A percentile compares a stretch with the other conserved stretches of the same genome.
Evolutionary conservation across 1,140 invertebrate species (phyloP).

Genomic region (Drosophila nannoptera): DNA sequence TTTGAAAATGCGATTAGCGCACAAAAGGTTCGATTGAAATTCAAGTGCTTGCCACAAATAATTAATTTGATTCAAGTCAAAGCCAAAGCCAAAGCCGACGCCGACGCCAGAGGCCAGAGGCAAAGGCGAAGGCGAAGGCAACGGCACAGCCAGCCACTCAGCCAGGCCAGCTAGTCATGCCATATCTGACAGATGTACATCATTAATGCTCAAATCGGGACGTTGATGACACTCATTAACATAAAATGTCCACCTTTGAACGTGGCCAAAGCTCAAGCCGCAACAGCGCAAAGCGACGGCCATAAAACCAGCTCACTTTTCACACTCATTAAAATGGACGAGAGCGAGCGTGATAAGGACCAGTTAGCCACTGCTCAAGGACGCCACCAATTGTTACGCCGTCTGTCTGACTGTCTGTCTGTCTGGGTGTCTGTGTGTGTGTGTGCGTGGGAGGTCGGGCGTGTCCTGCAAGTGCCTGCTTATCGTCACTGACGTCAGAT

Average conservation of each 20-base stretch:
- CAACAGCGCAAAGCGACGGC: slow-evolving; percentile 18
- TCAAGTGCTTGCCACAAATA: slow-evolving; percentile 69
- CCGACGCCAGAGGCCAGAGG: not conserved
- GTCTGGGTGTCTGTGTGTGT: slow-evolving; percentile 5
- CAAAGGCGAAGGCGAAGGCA: not conserved
- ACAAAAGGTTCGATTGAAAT: slow-evolving; percentile 63
- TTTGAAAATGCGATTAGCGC: slow-evolving; percentile 61
- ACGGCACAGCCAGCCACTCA: not conserved
- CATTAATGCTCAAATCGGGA: slow-evolving; percentile 56
- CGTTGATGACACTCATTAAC: slow-evolving; percentile 73
- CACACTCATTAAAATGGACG: slow-evolving; percentile 70
- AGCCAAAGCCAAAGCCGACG: slow-evolving; percentile 14
- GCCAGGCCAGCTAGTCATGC: not conserved
- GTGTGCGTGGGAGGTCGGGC: slow-evolving; percentile 13
- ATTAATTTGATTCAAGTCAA: slow-evolving; percentile 64
- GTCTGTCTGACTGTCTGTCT: not conserved
- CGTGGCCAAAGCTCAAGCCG: slow-evolving; percentile 20
- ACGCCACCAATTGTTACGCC: slow-evolving; percentile 9
- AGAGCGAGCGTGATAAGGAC: slow-evolving; percentile 31
- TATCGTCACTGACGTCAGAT: slow-evolving; percentile 38
- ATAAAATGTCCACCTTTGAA: slow-evolving; percentile 66
- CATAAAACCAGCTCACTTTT: slow-evolving; percentile 73
- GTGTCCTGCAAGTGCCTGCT: slow-evolving; percentile 22
- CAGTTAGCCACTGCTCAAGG: slow-evolving; percentile 35
- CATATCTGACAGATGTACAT: slow-evolving; percentile 38